phyloP scores from a whole-genome alignment of 2,888 invertebrate genomes.

The Carcina quercana region DNA sequence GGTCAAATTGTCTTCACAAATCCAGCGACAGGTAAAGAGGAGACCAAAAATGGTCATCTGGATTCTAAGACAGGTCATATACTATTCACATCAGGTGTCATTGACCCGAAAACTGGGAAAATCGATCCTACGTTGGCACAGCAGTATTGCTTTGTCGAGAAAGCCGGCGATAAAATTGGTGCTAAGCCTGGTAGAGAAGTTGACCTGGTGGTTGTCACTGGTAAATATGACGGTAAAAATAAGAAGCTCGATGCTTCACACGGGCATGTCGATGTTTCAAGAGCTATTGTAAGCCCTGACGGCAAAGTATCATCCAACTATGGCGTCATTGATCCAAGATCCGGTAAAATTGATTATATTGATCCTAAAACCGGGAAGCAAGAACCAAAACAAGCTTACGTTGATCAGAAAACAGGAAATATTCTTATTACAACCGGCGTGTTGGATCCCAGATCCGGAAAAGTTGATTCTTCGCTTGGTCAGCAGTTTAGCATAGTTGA shows the following conservation, averaged over 20 bases:
- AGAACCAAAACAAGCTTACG: conserved; percentile 78
- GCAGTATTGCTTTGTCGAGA: conserved; percentile 78
- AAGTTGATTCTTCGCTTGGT: conserved; percentile 77
- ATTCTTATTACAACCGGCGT: conserved; percentile 77
- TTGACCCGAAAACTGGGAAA: conserved; percentile 80
- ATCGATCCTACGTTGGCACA: conserved; percentile 79
- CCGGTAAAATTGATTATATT: conserved; percentile 76
- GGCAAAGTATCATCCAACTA: conserved; percentile 76
- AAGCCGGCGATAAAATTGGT: conserved; percentile 69
- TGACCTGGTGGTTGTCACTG: conserved; percentile 75
- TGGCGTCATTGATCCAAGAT: conserved; percentile 78
- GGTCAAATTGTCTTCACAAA: conserved; percentile 77
- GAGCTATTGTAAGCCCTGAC: conserved; percentile 74
- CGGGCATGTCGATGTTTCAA: conserved; percentile 71
- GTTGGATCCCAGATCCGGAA: conserved; percentile 78
- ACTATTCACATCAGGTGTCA: conserved; percentile 75
- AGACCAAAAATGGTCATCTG: conserved; percentile 77
- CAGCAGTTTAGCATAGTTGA: conserved; percentile 80
- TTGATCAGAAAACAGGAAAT: conserved; percentile 82
- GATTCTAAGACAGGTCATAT: conserved; percentile 80
- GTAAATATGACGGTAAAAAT: conserved; percentile 75
- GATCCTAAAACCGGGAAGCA: conserved; percentile 78
- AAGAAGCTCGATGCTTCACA: conserved; percentile 63
- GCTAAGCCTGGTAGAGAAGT: conserved; percentile 66
- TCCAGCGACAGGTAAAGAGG: conserved; percentile 77